Evolutionary conservation across 2,113 vertebrate species (phyloP).

Genomic region (Miniopterus natalensis): DNA sequence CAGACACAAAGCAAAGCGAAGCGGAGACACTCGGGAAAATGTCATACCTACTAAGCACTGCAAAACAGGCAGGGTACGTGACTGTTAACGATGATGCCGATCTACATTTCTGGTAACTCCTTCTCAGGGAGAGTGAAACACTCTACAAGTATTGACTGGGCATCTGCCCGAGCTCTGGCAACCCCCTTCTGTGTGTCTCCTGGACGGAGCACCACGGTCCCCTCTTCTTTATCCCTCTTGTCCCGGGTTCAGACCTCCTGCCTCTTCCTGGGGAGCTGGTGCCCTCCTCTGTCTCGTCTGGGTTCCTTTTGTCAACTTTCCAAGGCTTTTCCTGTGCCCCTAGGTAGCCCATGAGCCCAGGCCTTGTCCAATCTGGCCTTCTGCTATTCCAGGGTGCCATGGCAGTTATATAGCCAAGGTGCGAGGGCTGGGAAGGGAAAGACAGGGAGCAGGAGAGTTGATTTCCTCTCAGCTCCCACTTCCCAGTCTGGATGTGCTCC

Average conservation of each 20-base stretch:
- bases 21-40: neutral
- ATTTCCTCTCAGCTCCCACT: neutral
- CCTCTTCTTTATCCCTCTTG: neutral
- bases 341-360: neutral
- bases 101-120: neutral
- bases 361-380: neutral
- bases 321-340: neutral
- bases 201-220: neutral
- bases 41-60: neutral
- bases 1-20: neutral
- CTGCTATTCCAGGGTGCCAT: neutral
- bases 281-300: neutral
- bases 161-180: neutral
- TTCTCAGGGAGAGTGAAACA: neutral
- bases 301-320: neutral
- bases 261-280: neutral
- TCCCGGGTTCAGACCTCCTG: neutral
- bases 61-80: neutral
- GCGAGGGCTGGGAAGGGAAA: neutral
- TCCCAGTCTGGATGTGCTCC: neutral
- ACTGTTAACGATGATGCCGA: neutral
- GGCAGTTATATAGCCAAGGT: neutral
- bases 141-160: neutral
- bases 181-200: neutral
- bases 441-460: neutral